These are phyloP conservation scores for Pseudotriccus pelzelni DNA, from an alignment of 2,797 vertebrate genomes.

Conservation along the genomic window DNA sequence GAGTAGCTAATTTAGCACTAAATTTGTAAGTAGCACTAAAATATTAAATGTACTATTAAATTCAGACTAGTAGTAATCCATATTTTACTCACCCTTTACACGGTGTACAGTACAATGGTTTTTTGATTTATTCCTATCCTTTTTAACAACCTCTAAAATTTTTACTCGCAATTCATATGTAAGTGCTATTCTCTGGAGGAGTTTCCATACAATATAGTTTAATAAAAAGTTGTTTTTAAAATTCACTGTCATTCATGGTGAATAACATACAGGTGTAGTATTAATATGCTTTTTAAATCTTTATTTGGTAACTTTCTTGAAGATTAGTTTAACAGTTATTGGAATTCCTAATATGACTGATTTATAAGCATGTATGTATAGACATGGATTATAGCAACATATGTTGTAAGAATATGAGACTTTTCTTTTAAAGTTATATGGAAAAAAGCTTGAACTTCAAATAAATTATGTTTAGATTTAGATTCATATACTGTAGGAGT, in stretches of 20 bases:
- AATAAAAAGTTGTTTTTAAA: background rate
- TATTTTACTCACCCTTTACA: background rate
- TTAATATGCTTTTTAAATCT: background rate
- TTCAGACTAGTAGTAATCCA: background rate
- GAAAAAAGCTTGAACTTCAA: background rate
- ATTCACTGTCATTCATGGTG: rapidly evolving
- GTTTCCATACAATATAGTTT: background rate
- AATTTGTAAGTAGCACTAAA: background rate
- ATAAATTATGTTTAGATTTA: background rate
- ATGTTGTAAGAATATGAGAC: background rate
- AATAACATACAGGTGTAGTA: background rate
- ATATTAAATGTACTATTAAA: background rate
- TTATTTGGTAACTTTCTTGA: background rate
- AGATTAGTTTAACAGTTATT: background rate
- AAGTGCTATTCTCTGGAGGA: background rate
- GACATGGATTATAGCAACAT: background rate
- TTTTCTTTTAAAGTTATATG: background rate
- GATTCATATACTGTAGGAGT: background rate
- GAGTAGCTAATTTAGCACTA: background rate
- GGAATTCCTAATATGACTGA: background rate
- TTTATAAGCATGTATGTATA: rapidly evolving
- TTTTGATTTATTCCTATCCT: background rate
- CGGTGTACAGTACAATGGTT: background rate
- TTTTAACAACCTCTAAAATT: background rate
- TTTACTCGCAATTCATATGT: background rate